Conservation (phyloP, 1,140 invertebrate genomes). For the Drosophila orena region DNA sequence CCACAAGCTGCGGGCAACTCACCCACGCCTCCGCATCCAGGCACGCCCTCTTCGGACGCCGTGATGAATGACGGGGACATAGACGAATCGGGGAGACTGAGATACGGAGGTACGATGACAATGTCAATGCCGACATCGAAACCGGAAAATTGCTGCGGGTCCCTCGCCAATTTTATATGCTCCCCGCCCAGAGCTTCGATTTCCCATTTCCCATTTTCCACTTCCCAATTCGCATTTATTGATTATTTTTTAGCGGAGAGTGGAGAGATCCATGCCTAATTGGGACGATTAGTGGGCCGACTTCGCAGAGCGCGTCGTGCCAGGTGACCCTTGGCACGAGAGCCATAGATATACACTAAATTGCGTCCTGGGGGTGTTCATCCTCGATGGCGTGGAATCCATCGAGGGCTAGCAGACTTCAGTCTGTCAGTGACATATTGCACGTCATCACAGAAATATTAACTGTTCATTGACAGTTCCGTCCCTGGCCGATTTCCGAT, state of each 20-base stretch:
- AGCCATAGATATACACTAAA: conserved; percentile 71
- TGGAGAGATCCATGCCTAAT: conserved; percentile 74
- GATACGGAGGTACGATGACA: conserved; percentile 67
- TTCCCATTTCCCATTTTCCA: conserved; percentile 19
- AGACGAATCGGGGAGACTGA: conserved; percentile 26
- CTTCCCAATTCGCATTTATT: conserved; percentile 56
- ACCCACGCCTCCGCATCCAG: not conserved
- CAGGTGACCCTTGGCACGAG: conserved; percentile 65
- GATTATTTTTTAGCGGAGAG: conserved; percentile 65
- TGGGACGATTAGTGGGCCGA: conserved; percentile 69
- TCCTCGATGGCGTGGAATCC: conserved; percentile 2
- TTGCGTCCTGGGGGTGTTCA: conserved; percentile 38
- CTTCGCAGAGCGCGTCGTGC: conserved; percentile 47
- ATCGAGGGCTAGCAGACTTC: conserved; percentile 12
- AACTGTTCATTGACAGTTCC: conserved; percentile 76
- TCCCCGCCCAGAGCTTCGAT: conserved; percentile 10
- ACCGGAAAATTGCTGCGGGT: conserved; percentile 84
- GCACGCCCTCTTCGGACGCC: conserved; percentile 26
- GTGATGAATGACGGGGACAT: conserved; percentile 59
- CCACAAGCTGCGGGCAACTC: conserved; percentile 67
- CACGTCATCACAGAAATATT: conserved; percentile 73
- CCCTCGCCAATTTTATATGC: conserved; percentile 64
- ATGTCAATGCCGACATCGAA: conserved; percentile 79
- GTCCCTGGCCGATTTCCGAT: conserved; percentile 19
- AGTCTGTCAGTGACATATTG: conserved; percentile 76